Conservation (phyloP, 2,113 vertebrate species). For the Falcunculus frontatus region DNA sequence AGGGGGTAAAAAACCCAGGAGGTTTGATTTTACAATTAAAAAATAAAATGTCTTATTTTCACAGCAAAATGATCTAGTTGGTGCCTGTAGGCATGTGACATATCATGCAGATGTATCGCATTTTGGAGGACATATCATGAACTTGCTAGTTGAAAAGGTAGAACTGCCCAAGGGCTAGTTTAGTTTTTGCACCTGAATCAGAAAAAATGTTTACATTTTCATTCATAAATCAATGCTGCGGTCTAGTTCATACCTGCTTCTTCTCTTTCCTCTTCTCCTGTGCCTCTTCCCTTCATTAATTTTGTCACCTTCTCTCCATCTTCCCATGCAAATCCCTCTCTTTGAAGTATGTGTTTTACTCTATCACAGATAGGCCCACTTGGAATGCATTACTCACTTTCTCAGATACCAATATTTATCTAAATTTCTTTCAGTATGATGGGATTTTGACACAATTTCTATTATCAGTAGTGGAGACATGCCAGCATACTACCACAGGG, state of each 20-base stretch:
- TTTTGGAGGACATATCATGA: neutral
- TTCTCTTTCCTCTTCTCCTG: neutral
- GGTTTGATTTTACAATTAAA: neutral
- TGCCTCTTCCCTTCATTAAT: neutral
- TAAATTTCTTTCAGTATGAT: neutral
- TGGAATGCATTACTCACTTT: neutral
- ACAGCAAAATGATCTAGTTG: neutral
- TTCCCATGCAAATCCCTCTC: neutral
- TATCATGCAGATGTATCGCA: neutral
- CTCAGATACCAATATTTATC: neutral
- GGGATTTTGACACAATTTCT: neutral
- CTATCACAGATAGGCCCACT: neutral
- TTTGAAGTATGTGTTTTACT: neutral
- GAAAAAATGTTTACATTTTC: neutral
- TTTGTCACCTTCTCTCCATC: neutral
- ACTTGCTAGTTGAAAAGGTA: neutral
- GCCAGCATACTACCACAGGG: neutral
- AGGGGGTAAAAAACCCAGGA: neutral
- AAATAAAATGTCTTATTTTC: neutral
- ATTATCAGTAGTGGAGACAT: neutral
- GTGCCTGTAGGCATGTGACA: neutral
- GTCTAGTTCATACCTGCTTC: neutral
- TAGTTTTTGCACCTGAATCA: neutral
- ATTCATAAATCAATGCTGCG: conserved; percentile 3
- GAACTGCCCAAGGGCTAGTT: neutral